phyloP scores from a whole-genome alignment of 2,888 invertebrate genomes.

The Phyllotreta striolata region DNA sequence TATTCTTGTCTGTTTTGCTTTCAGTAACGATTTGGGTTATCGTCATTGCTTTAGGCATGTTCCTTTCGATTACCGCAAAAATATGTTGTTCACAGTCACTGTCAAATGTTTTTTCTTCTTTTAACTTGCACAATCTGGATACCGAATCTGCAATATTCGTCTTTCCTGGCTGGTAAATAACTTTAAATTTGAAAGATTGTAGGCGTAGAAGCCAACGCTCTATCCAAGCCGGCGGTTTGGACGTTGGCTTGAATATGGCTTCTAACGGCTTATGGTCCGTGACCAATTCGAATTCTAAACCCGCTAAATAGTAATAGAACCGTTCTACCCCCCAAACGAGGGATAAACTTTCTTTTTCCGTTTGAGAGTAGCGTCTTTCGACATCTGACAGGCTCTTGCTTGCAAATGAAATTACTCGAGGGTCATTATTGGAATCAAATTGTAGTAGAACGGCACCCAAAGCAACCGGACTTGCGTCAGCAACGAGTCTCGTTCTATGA shows the following conservation, averaged over 20 bases:
- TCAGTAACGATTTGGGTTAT: conserved; percentile 32
- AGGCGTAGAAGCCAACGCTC: conserved; percentile 25
- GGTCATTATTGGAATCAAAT: conserved; percentile 38
- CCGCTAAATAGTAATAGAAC: conserved; percentile 58
- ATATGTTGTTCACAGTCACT: conserved; percentile 39
- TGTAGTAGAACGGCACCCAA: conserved; percentile 49
- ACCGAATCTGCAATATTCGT: conserved; percentile 38
- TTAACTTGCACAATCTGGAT: conserved; percentile 30
- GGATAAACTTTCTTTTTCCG: conserved; percentile 55
- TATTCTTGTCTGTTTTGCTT: conserved; percentile 32
- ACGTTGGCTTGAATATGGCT: conserved; percentile 47
- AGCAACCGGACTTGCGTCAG: conserved; percentile 49
- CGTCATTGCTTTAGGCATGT: conserved; percentile 36
- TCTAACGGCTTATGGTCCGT: conserved; percentile 56
- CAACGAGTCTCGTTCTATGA: conserved; percentile 41
- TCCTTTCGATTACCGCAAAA: conserved; percentile 33
- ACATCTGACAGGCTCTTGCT: conserved; percentile 44
- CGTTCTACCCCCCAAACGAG: conserved; percentile 57
- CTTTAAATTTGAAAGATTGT: conserved; percentile 34
- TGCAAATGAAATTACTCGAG: conserved; percentile 46
- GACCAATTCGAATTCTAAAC: conserved; percentile 55
- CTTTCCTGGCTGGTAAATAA: conserved; percentile 38
- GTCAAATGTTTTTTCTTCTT: conserved; percentile 28
- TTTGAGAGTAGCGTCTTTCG: conserved; percentile 52
- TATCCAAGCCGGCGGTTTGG: conserved; percentile 41